Conservation (phyloP, 2,113 vertebrate genomes). For the Bambusicola thoracicus region DNA sequence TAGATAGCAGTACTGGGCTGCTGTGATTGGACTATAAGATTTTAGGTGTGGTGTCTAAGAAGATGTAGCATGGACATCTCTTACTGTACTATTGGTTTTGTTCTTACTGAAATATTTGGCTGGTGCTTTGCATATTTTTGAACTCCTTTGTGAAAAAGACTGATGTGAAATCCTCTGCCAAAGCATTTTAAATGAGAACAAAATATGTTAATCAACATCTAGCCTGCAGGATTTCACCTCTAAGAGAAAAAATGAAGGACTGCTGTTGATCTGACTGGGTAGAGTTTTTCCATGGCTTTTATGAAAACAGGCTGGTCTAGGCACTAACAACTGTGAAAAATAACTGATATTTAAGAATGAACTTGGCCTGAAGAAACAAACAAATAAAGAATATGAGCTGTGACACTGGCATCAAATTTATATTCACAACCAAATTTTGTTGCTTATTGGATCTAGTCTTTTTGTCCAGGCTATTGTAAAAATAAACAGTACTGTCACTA, state of each 20-base stretch:
- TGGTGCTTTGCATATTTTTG: background rate
- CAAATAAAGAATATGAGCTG: background rate
- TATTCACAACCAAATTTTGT: background rate
- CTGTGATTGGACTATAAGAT: background rate
- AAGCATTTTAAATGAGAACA: background rate
- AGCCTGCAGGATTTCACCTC: background rate
- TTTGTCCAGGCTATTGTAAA: background rate
- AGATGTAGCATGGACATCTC: background rate
- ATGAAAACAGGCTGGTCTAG: background rate
- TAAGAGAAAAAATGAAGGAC: background rate
- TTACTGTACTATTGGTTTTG: background rate
- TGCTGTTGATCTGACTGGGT: background rate
- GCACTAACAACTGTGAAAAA: background rate
- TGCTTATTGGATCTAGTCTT: background rate
- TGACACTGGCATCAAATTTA: background rate
- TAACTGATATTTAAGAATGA: background rate
- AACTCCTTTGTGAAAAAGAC: background rate
- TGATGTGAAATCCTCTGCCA: background rate
- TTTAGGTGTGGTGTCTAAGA: background rate
- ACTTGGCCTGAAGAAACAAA: background rate
- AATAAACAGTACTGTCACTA: background rate
- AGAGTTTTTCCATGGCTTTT: background rate
- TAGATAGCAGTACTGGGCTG: background rate
- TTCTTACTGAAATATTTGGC: background rate
- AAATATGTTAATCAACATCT: background rate